Conservation (phyloP, 2,888 invertebrate genomes). For the Anoplius nigerrimus region DNA sequence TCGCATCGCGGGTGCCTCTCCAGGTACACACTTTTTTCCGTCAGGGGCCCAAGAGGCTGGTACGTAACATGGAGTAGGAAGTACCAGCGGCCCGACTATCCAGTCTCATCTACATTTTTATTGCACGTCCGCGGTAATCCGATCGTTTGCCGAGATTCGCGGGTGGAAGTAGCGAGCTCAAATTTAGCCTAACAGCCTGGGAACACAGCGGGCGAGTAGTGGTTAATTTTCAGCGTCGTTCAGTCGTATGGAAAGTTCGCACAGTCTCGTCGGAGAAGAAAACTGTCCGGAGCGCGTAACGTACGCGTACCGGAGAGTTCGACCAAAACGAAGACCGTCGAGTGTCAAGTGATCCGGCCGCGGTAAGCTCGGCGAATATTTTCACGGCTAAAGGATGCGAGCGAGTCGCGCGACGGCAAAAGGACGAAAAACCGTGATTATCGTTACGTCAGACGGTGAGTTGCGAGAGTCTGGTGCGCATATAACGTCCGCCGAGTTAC, state of each 20-base stretch:
- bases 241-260: conserved; percentile 28
- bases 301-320: no score
- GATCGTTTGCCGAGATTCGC: conserved; percentile 5
- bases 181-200: conserved; percentile 27
- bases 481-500: no score
- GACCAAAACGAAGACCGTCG: no score
- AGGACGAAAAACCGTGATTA: no score
- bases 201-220: conserved; percentile 16
- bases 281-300: no score
- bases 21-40: no score
- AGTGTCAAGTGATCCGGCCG: background rate
- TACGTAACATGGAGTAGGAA: no score
- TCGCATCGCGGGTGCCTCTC: no score
- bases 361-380: background rate
- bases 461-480: no score
- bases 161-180: conserved; percentile 12
- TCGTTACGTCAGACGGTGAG: no score
- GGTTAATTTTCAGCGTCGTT: conserved; percentile 19
- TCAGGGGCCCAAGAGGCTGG: no score
- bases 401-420: background rate
- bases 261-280: background rate
- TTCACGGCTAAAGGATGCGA: conserved; percentile 6
- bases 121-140: conserved; percentile 18
- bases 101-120: conserved; percentile 22
- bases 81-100: background rate